phyloP scores from a whole-genome alignment of 2,888 invertebrate species.

The Agrotis puta region DNA sequence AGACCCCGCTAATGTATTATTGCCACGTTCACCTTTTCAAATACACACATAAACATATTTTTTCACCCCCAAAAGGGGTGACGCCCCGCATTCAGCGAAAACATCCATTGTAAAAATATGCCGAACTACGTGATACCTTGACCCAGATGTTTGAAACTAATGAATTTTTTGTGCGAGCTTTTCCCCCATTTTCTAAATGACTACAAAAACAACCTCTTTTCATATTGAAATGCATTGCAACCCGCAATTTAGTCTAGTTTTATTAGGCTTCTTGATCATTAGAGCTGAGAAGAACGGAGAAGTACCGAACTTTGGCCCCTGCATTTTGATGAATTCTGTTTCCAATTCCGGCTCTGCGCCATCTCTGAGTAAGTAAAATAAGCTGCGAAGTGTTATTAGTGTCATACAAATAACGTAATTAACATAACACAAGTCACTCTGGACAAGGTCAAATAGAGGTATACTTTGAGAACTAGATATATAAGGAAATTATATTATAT shows the following conservation, averaged over 20 bases:
- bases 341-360: no score
- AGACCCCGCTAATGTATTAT: conserved; percentile 58
- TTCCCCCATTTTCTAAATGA: conserved; percentile 30
- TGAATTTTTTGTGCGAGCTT: conserved; percentile 51
- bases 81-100: conserved; percentile 45
- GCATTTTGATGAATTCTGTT: no score
- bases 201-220: conserved; percentile 41
- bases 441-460: no score
- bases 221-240: conserved; percentile 58
- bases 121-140: conserved; percentile 56
- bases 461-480: no score
- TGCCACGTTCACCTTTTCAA: conserved; percentile 59
- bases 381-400: no score
- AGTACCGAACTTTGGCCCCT: no score
- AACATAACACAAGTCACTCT: no score
- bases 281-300: background rate
- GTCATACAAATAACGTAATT: no score
- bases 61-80: conserved; percentile 50
- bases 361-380: no score
- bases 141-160: conserved; percentile 57
- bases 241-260: conserved; percentile 27
- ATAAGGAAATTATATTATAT: no score
- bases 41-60: conserved; percentile 59
- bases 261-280: conserved; percentile 16
- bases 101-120: conserved; percentile 61